Percentiles rank a stretch among this genome's conserved stretches.
Evolutionary conservation across 2,113 vertebrate species (phyloP).

Genomic region (Lepus europaeus): DNA sequence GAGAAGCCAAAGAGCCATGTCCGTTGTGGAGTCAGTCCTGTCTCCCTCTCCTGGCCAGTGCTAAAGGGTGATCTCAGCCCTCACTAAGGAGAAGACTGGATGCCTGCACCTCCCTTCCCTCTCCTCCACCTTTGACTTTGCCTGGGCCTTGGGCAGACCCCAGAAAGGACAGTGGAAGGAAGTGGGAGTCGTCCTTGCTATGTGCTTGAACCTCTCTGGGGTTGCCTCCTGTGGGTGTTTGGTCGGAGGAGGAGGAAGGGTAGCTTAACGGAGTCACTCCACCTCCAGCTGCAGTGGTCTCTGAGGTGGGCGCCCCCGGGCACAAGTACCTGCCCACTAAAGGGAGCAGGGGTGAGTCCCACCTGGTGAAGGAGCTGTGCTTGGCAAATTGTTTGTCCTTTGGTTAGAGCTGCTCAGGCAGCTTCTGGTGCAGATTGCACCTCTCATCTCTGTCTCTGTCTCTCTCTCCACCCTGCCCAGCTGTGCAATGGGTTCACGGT

Average conservation of each 20-base stretch:
- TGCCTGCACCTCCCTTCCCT: background rate
- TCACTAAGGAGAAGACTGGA: background rate
- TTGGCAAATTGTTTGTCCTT: background rate
- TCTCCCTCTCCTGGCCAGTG: background rate
- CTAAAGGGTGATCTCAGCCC: background rate
- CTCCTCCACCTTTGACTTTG: slow-evolving; percentile 19
- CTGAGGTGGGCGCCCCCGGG: background rate
- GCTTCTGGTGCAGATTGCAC: background rate
- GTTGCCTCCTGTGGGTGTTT: background rate
- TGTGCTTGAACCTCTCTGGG: background rate
- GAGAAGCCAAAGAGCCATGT: slow-evolving; percentile 8
- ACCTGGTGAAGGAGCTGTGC: background rate
- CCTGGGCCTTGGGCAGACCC: background rate
- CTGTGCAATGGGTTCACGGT: slow-evolving; percentile 86
- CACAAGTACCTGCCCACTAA: background rate
- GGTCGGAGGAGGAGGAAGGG: background rate
- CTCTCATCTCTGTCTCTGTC: background rate
- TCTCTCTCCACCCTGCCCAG: slow-evolving; percentile 83
- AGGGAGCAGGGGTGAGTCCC: background rate
- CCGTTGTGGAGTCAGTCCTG: background rate
- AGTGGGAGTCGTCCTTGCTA: background rate
- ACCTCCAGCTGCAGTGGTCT: background rate
- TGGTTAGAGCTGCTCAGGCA: background rate
- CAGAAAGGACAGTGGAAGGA: background rate
- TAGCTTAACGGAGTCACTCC: background rate